Conservation (phyloP, 1,140 invertebrate genomes). For the Drosophila pseudoobscura region DNA sequence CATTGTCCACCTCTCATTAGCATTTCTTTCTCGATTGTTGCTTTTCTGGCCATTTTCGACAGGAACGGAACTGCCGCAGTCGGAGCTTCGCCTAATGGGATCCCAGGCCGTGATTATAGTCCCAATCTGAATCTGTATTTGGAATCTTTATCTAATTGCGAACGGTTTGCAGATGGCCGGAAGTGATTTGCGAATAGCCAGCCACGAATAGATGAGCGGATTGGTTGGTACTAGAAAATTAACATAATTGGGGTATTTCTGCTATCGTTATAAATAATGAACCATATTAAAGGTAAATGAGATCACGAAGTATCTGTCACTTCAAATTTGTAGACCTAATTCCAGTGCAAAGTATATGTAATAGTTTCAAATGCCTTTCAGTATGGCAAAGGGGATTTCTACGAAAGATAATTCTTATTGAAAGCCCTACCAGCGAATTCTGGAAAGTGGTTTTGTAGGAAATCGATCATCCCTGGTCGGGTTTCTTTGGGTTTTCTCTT, state of each 20-base stretch:
- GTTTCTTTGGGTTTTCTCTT: no score
- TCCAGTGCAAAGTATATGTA: no score
- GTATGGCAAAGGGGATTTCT: no score
- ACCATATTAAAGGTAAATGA: no score
- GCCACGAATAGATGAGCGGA: not conserved
- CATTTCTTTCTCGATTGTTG: constrained; percentile 45
- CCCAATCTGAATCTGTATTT: constrained; percentile 33
- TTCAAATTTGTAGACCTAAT: no score
- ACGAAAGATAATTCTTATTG: no score
- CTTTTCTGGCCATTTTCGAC: constrained; percentile 47
- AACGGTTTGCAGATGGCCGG: constrained; percentile 28
- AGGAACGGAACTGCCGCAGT: constrained; percentile 33
- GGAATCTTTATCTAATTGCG: constrained; percentile 30
- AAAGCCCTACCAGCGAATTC: no score
- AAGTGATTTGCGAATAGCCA: constrained; percentile 29
- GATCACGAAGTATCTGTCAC: no score
- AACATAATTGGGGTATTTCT: constrained; percentile 24
- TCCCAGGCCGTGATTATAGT: constrained; percentile 26
- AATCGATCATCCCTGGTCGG: no score
- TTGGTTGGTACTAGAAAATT: constrained; percentile 1
- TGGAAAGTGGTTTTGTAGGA: no score
- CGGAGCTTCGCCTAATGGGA: constrained; percentile 33
- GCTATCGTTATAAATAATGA: constrained; percentile 5
- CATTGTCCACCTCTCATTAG: constrained; percentile 39
- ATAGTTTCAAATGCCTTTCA: no score